phyloP scores from a whole-genome alignment of 1,140 invertebrate genomes.

The Galleria mellonella region DNA sequence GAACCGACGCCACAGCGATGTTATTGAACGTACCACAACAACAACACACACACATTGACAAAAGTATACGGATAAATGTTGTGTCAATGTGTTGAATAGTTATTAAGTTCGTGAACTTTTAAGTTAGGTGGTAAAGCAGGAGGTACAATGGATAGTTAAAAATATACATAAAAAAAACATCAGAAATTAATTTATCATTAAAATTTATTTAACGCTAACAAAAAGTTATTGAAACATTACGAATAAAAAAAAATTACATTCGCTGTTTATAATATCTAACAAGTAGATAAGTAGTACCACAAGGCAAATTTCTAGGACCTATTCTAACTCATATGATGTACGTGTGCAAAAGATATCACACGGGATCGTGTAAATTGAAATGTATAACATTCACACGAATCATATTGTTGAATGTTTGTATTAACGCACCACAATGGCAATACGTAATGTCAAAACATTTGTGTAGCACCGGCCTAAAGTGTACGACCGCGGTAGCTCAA shows the following conservation, averaged over 20 bases:
- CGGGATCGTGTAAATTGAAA: background rate
- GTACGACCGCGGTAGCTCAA: constrained; percentile 38
- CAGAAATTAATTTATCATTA: background rate
- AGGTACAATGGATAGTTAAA: background rate
- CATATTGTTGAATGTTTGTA: background rate
- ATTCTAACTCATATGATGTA: background rate
- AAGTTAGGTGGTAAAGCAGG: background rate
- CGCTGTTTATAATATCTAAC: too few relatives aligned
- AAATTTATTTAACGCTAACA: background rate
- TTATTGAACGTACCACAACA: constrained; percentile 60
- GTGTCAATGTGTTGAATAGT: constrained; percentile 15
- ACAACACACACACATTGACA: constrained; percentile 31
- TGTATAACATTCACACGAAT: background rate
- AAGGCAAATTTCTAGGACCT: background rate
- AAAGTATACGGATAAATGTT: constrained; percentile 12
- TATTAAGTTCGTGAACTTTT: constrained; percentile 23
- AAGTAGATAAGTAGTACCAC: background rate
- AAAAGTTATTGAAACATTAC: too few relatives aligned
- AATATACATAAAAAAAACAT: constrained; percentile 2
- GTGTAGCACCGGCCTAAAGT: constrained; percentile 29
- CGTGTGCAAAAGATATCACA: background rate
- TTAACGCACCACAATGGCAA: constrained; percentile 1
- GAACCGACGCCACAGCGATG: constrained; percentile 51
- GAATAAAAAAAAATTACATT: too few relatives aligned
- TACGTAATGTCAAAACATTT: constrained; percentile 12